Base-by-base conservation (phyloP, 2,113 vertebrate species). In the Fulmarus glacialis region DNA sequence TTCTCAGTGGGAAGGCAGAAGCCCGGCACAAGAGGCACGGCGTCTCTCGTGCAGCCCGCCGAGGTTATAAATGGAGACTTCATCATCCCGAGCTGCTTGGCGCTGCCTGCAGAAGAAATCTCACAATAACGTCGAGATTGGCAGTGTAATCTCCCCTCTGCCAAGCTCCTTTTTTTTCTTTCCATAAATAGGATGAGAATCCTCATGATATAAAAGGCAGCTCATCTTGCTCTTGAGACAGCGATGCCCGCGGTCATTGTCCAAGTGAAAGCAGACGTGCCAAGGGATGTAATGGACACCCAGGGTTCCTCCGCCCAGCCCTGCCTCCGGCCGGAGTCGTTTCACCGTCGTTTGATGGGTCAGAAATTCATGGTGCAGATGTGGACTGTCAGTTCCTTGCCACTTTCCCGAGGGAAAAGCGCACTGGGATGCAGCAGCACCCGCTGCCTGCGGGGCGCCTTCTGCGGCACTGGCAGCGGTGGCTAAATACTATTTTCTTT, bases 251-350 rank as follows among this genome's bases (percentile, higher is more conserved):
- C 9, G 26, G 43, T 4, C 30, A 3, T 2, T 0, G 2, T 5
- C 58, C 47, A 4, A 3, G 38, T 0, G 8, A 3, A 29, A 6
- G 11, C 42, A 36, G 77, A 9, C 5, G 0, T 2, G 6, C 30
- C 22, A 9, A 19, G 74, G 88, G 52, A 0, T 4, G 12, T 2
- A 1, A 18, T 2, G 34, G 34, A 20, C 19, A 3, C 45, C 0
- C 13, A 4, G 45, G 52, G 50, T 30, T 79, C 11, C 77, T 40
- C 55, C 1, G 2, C 6, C 5, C 52, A 62, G 77, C 72, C 19
- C 40, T 7, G 32, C 0, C 0, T 9, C 53, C 4, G 3, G 5
- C 7, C 8, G 0, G 21, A 1, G 43, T 3, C 4, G 0, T 43
- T 48, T 27, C 15, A 6, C 21, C 2, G 3, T 4, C 9, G 14